Percentiles rank a stretch among this genome's conserved stretches.
Conservation (phyloP, 2,113 vertebrate species). For the Catharus bicknelli region DNA sequence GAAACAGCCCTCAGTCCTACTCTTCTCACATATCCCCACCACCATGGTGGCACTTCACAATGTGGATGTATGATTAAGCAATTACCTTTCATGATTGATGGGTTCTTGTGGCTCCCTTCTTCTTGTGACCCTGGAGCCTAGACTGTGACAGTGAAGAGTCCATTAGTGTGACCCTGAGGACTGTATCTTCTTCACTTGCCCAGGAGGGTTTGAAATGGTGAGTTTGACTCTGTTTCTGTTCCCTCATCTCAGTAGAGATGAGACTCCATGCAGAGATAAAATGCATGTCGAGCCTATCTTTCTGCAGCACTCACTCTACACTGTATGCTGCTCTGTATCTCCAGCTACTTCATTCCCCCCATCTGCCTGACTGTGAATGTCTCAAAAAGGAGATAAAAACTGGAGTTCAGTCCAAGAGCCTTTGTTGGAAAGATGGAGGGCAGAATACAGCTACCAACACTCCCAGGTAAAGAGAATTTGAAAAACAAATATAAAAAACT, state of each 20-base stretch:
- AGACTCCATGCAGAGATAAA: background rate
- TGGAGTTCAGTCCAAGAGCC: background rate
- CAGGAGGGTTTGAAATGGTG: background rate
- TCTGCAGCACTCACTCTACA: background rate
- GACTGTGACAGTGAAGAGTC: background rate
- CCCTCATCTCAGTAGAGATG: background rate
- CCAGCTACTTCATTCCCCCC: background rate
- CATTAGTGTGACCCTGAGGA: background rate
- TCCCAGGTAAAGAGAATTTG: background rate
- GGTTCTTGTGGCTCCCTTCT: background rate
- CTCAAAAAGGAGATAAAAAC: background rate
- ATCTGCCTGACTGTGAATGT: background rate
- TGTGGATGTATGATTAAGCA: background rate
- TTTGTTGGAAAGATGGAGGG: background rate
- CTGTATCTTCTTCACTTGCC: background rate
- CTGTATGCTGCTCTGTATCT: background rate
- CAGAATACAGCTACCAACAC: background rate
- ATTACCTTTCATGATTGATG: background rate
- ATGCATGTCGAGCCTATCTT: background rate
- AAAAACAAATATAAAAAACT: background rate
- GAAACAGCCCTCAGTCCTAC: background rate
- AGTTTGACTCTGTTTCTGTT: background rate
- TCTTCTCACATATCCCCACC: background rate
- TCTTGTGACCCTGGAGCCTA: background rate
- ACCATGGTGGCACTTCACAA: background rate